Conservation (phyloP, 2,797 vertebrate genomes). For the Sus cebifrons region DNA sequence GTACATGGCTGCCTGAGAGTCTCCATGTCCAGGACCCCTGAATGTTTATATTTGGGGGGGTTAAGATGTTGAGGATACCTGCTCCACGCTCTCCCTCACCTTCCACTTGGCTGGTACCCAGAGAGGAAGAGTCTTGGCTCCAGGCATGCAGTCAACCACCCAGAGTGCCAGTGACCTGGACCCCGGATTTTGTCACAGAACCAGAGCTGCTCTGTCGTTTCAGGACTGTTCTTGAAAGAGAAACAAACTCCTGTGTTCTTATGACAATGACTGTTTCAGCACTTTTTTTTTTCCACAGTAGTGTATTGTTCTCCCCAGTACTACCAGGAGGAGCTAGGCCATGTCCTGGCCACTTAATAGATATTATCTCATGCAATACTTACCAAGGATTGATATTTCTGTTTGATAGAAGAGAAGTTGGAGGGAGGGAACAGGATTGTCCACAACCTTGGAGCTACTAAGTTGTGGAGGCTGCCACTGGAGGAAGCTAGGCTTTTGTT, state of each 20-base stretch:
- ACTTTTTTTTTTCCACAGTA: neutral
- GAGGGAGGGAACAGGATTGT: neutral
- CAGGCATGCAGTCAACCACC: neutral
- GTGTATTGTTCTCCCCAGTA: fast-evolving
- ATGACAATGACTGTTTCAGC: neutral
- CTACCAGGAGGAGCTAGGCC: too few relatives aligned
- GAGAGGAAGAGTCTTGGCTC: neutral
- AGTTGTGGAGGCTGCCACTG: neutral
- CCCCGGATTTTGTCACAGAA: neutral
- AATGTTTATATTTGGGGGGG: neutral
- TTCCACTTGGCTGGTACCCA: neutral
- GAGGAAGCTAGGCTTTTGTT: neutral
- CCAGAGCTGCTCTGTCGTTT: neutral
- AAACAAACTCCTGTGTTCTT: neutral
- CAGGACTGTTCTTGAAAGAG: neutral
- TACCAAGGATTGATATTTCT: neutral
- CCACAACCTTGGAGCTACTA: neutral
- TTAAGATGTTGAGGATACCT: neutral
- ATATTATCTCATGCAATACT: neutral
- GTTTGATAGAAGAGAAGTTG: neutral
- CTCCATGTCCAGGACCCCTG: neutral
- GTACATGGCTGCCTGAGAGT: neutral
- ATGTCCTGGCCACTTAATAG: neutral
- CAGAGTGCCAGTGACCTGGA: neutral
- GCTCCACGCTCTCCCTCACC: too few relatives aligned